Percentiles rank a stretch among this genome's conserved stretches.
phyloP scores from a whole-genome alignment of 2,113 vertebrate species.

The Macroglossus sobrinus region DNA sequence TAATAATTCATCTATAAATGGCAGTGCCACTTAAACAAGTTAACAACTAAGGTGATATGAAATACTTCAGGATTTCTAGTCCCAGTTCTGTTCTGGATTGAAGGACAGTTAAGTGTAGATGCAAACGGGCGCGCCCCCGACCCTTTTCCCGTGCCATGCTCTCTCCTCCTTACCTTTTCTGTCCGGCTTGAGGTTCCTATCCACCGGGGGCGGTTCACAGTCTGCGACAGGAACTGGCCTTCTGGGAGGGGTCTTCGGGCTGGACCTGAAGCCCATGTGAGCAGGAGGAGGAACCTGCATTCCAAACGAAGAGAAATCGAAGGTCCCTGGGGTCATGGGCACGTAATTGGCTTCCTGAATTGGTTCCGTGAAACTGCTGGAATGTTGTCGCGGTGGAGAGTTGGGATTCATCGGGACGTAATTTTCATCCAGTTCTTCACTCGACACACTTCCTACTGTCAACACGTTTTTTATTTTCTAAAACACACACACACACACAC shows the following conservation, averaged over 20 bases:
- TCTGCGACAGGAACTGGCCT: slow-evolving; percentile 90
- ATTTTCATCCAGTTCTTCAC: slow-evolving; percentile 96
- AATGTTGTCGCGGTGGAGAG: slow-evolving; percentile 94
- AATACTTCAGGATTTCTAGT: background rate
- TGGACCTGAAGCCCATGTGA: slow-evolving; percentile 98
- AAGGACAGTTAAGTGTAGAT: background rate
- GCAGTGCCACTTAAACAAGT: background rate
- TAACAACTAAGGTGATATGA: background rate
- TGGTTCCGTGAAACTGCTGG: slow-evolving; percentile 92
- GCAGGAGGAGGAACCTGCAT: slow-evolving; percentile 98
- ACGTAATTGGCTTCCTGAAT: slow-evolving; percentile 97
- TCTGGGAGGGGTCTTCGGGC: slow-evolving; percentile 96
- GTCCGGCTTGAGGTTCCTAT: slow-evolving; percentile 98
- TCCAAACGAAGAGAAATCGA: slow-evolving; percentile 97
- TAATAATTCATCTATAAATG: background rate
- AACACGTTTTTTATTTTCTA: slow-evolving; percentile 97
- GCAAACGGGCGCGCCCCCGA: fast-evolving
- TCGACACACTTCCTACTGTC: slow-evolving; percentile 90
- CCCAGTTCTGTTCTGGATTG: background rate
- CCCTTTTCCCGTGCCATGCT: background rate
- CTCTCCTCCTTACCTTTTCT: slow-evolving; percentile 97
- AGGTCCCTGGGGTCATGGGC: slow-evolving; percentile 96
- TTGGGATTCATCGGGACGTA: slow-evolving; percentile 99
- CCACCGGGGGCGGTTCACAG: slow-evolving; percentile 96
- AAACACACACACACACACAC: slow-evolving; percentile 80